Evolutionary conservation across 2,797 vertebrate genomes (phyloP), one percentile per base, ranked within the genome.

Genomic region (Lutjanus argentimaculatus): DNA sequence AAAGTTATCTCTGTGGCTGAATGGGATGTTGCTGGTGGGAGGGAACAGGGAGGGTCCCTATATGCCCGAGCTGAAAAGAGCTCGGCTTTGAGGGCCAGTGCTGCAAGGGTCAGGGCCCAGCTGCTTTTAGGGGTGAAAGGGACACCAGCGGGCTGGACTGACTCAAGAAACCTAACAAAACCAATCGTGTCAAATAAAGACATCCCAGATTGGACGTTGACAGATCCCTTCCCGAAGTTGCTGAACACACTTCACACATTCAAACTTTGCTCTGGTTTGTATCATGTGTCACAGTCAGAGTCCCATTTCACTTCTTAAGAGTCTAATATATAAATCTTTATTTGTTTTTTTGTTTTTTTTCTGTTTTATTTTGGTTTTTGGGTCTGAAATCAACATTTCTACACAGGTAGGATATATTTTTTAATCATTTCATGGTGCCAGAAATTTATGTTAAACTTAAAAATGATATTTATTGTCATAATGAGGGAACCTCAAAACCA

Each of bases 1-100:
- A 98, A 99, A 99, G 98, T 99, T 99, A 99, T 99, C 98, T 98
- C 96, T 95, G 87, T 89, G 73, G 88, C 92, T 99, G 97, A 99
- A 99, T 97, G 94, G 97, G 97, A 99, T 95, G 96, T 96, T 97
- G 97, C 97, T 95, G 96, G 97, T 97, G 96, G 97, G 97, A 97
- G 98, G 97, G 97, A 96, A 92, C 94, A 95, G 96, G 96, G 96
- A 96, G 96, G 95, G 94, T 96, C 96, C 96, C 95, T 91, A 36
- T 94, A 61, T 67, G 86, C 77, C 87, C 85, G 95, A 96, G 94
- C 94, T 97, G 96, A 98, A 99, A 98, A 95, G 96, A 97, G 97
- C 96, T 95, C 94, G 86, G 95, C 95, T 95, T 96, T 95, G 91
- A 95, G 94, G 97, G 95, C 96, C 94, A 96, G 95, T 96, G 96